These are phyloP conservation scores for Leptodactylus fuscus DNA, from an alignment of 2,113 vertebrate species.

Conservation along the genomic window DNA sequence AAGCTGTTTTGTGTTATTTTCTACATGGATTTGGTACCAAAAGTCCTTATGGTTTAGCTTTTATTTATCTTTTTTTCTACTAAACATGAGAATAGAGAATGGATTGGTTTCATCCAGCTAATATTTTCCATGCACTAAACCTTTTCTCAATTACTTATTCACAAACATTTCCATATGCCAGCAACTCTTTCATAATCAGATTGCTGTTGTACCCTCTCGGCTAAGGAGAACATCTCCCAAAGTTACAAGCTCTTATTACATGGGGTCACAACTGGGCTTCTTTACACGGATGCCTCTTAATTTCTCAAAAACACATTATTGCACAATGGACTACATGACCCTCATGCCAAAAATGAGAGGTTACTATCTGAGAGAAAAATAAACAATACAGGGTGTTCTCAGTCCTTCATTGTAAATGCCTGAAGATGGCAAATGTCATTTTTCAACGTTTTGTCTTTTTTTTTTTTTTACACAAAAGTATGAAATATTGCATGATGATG, in stretches of 20 bases:
- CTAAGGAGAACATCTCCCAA: background rate
- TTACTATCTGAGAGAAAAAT: background rate
- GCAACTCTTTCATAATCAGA: conserved; percentile 21
- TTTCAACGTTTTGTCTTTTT: no score
- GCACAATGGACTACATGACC: background rate
- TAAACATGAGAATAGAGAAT: conserved; percentile 24
- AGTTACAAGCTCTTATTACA: conserved; percentile 4
- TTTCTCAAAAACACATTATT: background rate
- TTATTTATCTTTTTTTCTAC: conserved; percentile 28
- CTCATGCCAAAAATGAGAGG: background rate
- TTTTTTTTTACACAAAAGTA: no score
- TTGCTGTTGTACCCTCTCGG: background rate
- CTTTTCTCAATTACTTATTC: conserved; percentile 51
- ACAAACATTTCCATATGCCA: conserved; percentile 43
- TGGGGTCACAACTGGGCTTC: background rate
- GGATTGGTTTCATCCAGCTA: conserved; percentile 26
- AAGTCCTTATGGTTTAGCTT: conserved; percentile 11
- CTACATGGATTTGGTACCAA: background rate
- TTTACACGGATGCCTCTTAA: background rate
- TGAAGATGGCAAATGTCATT: no score
- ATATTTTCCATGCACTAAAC: conserved; percentile 50
- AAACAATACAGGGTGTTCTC: no score
- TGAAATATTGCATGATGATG: no score
- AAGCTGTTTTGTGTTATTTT: background rate
- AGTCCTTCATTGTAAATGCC: no score